Evolutionary conservation across 2,113 vertebrate species (phyloP).

Genomic region (Entomyzon cyanotis): DNA sequence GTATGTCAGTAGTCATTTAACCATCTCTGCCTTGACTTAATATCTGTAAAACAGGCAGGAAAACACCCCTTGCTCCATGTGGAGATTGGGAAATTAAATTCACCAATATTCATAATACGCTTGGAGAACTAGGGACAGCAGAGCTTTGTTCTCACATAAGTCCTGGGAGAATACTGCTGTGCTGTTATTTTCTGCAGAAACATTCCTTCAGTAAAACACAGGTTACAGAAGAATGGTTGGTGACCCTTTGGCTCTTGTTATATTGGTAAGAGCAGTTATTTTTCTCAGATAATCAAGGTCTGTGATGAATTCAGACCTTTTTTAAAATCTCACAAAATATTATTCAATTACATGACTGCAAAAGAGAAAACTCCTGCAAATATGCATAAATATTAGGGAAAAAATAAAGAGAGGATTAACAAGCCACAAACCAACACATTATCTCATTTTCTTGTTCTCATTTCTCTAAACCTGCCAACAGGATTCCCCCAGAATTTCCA

Average conservation of each 20-base stretch:
- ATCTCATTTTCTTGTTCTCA: constrained; percentile 7
- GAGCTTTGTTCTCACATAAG: neutral
- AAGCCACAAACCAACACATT: neutral
- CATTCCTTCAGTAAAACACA: neutral
- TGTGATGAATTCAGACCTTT: neutral
- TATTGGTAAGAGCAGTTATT: neutral
- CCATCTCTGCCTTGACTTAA: neutral
- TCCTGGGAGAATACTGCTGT: neutral
- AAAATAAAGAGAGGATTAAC: neutral
- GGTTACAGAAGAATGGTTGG: neutral
- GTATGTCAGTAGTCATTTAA: neutral
- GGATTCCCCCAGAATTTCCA: constrained; percentile 63
- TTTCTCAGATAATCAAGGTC: neutral
- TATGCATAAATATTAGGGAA: neutral
- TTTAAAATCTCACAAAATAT: neutral
- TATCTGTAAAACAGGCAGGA: neutral
- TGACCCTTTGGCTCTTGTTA: neutral
- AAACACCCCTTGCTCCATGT: neutral
- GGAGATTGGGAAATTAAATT: neutral
- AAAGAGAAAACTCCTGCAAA: neutral
- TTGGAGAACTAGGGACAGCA: neutral
- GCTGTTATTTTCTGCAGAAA: neutral
- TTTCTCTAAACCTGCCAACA: constrained; percentile 47
- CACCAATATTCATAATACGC: neutral
- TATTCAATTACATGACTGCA: neutral